A percentile compares a stretch with the other conserved stretches of the same genome.
Conservation (phyloP, 2,113 vertebrate genomes). For the Leucosticte australis region DNA sequence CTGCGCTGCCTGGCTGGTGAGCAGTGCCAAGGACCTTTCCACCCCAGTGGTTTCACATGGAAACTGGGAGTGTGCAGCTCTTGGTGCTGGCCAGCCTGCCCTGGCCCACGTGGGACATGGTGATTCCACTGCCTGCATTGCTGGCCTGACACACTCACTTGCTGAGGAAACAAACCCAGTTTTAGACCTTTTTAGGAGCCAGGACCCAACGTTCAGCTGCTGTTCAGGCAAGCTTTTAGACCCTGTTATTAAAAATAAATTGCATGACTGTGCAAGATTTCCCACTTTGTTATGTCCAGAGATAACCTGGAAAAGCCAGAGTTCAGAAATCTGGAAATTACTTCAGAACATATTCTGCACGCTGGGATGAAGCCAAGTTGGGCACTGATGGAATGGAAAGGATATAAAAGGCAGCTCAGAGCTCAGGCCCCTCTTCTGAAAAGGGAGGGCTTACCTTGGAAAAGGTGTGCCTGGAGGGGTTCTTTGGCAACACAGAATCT, state of each 20-base stretch:
- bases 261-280: not conserved
- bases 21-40: not conserved
- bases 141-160: not conserved
- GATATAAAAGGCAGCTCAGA: not conserved
- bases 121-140: not conserved
- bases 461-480: not conserved
- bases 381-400: not conserved
- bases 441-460: not conserved
- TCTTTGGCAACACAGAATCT: not conserved
- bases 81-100: not conserved
- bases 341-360: not conserved
- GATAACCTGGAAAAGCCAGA: not conserved
- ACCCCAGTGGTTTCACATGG: not conserved
- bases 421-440: not conserved
- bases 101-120: rapidly evolving
- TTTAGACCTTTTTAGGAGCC: not conserved
- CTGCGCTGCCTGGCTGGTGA: not conserved
- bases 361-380: not conserved
- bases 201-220: not conserved
- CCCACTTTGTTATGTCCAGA: not conserved
- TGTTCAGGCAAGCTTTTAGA: not conserved
- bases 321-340: not conserved
- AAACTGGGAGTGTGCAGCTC: not conserved
- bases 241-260: not conserved
- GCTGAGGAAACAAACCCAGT: not conserved